These are phyloP conservation scores for Eutrigla gurnardus DNA, from an alignment of 2,797 vertebrate species.

Conservation along the genomic window DNA sequence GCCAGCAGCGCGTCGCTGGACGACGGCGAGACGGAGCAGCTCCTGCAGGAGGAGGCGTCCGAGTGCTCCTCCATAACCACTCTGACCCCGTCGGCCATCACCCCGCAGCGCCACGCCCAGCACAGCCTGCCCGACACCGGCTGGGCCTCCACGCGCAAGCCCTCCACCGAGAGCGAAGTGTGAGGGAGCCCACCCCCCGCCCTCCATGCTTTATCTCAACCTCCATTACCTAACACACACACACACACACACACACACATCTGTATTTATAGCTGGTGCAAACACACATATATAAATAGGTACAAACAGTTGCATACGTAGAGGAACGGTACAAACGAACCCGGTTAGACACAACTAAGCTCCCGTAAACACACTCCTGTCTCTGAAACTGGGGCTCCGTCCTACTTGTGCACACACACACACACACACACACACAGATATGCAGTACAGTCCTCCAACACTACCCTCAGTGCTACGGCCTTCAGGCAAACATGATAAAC, in stretches of 20 bases:
- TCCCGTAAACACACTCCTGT: conserved; percentile 45
- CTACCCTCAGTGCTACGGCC: conserved; percentile 55
- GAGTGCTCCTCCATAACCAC: conserved; percentile 95
- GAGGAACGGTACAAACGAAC: conserved; percentile 51
- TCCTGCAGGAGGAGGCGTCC: conserved; percentile 95
- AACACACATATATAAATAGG: conserved; percentile 34
- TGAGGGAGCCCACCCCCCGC: conserved; percentile 73
- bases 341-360: conserved; percentile 48
- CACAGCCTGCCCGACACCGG: conserved; percentile 93
- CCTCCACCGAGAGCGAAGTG: conserved; percentile 95
- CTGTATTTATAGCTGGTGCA: conserved; percentile 66
- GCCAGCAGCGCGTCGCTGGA: conserved; percentile 96
- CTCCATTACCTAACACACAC: conserved; percentile 49
- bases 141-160: conserved; percentile 92
- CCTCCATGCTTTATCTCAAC: conserved; percentile 45
- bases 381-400: conserved; percentile 67
- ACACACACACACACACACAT: conserved; percentile 25
- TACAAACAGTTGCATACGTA: conserved; percentile 49
- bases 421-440: conserved; percentile 4
- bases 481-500: conserved; percentile 60
- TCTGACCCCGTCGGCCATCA: conserved; percentile 86
- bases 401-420: conserved; percentile 46
- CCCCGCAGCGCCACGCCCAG: conserved; percentile 89
- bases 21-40: conserved; percentile 96
- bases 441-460: conserved; percentile 40